A percentile compares a stretch with the other conserved stretches of the same genome.
Evolutionary conservation across 53 echinoderm and acorn worm genomes (phyloP).

Genomic region (Arbacia lixula): DNA sequence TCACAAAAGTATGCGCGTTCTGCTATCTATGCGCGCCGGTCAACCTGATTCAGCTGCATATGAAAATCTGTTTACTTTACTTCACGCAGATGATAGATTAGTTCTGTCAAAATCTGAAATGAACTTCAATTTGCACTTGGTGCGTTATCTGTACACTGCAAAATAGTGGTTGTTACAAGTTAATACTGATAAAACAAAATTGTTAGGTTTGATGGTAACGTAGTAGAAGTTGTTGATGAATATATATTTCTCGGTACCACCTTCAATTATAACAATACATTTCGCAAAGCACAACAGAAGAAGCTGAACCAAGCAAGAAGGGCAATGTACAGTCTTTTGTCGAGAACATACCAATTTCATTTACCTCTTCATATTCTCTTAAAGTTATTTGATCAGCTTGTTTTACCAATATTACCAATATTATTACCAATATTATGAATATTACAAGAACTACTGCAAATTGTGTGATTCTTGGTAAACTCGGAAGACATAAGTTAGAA

Average conservation of each 20-base stretch:
- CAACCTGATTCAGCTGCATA: too few relatives aligned
- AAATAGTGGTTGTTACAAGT: constrained; percentile 13
- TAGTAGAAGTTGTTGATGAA: constrained; percentile 7
- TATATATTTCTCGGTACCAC: neutral
- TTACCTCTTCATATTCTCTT: constrained; percentile 5
- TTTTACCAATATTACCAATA: too few relatives aligned
- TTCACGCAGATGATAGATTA: constrained; percentile 44
- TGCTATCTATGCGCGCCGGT: too few relatives aligned
- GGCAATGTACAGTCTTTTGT: neutral
- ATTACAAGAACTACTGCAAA: too few relatives aligned
- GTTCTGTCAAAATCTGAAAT: constrained; percentile 17
- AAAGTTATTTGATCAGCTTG: too few relatives aligned
- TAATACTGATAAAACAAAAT: constrained; percentile 41
- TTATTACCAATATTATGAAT: too few relatives aligned
- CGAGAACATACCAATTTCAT: too few relatives aligned
- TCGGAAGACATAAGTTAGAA: too few relatives aligned
- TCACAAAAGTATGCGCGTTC: too few relatives aligned
- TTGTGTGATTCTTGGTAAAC: too few relatives aligned
- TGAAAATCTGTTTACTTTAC: constrained; percentile 13
- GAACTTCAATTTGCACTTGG: constrained; percentile 6
- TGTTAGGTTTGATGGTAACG: neutral
- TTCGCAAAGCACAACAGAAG: neutral
- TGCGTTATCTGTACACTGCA: constrained; percentile 2
- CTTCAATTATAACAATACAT: constrained; percentile 8
- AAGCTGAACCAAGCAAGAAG: neutral